Percentiles rank a stretch among this genome's conserved stretches.
Conservation (phyloP, 2,797 vertebrate species). For the Lagodon rhomboides region DNA sequence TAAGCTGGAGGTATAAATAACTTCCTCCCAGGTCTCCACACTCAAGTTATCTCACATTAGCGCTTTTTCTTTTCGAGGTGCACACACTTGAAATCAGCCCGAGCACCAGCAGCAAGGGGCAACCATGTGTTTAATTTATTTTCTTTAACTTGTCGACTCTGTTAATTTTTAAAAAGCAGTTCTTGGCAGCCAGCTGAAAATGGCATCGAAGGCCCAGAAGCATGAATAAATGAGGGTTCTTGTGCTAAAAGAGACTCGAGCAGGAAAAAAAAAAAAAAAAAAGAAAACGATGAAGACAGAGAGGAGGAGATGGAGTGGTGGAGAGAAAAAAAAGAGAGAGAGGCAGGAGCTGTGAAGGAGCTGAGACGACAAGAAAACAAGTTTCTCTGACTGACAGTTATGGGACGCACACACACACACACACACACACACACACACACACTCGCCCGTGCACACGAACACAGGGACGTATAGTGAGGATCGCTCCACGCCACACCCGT, state of each 20-base stretch:
- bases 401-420: constrained; percentile 39
- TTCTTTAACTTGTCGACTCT: constrained; percentile 67
- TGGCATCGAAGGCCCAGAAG: constrained; percentile 62
- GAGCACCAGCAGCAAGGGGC: constrained; percentile 29
- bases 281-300: constrained; percentile 17
- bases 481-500: background rate
- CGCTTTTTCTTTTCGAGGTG: constrained; percentile 6
- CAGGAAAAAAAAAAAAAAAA: constrained; percentile 4
- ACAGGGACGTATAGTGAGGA: background rate
- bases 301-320: constrained; percentile 33
- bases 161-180: constrained; percentile 76
- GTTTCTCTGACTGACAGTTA: constrained; percentile 59
- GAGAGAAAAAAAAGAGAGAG: background rate
- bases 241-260: constrained; percentile 62
- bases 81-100: constrained; percentile 37
- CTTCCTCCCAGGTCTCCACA: constrained; percentile 21
- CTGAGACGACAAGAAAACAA: constrained; percentile 40
- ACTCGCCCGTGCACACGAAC: constrained; percentile 10
- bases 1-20: constrained; percentile 47
- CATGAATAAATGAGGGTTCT: constrained; percentile 81
- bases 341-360: constrained; percentile 37
- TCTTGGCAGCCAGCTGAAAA: constrained; percentile 70
- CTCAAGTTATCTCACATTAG: constrained; percentile 19
- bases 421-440: constrained; percentile 15
- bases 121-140: constrained; percentile 71